These are phyloP conservation scores for Scaptomyza parva DNA, from an alignment of 2,888 invertebrate species.

Conservation along the genomic window DNA sequence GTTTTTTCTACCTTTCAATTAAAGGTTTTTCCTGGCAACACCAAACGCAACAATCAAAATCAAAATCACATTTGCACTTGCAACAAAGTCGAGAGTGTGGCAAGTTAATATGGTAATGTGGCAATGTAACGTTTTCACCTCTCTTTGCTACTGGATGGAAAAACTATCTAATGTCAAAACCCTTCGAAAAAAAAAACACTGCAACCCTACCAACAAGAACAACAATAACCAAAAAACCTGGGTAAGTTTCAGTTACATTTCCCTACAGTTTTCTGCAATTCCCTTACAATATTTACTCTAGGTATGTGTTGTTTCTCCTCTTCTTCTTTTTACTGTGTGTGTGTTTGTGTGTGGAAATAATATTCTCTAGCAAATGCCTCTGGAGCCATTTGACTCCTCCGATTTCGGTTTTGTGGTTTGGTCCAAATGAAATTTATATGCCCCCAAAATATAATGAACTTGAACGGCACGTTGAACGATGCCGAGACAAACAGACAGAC, in stretches of 20 bases:
- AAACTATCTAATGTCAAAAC: no score
- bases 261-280: slow-evolving; percentile 21
- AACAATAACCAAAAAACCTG: neutral
- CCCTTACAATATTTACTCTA: slow-evolving; percentile 40
- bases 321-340: neutral
- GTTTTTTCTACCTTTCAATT: slow-evolving; percentile 5
- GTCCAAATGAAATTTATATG: slow-evolving; percentile 80
- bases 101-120: neutral
- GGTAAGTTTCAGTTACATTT: slow-evolving; percentile 22
- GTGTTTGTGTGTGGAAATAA: slow-evolving; percentile 49
- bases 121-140: slow-evolving; percentile 6
- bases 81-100: slow-evolving; percentile 1
- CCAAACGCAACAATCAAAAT: neutral
- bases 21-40: neutral
- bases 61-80: no score
- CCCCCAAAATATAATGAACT: slow-evolving; percentile 79
- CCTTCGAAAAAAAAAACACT: slow-evolving; percentile 8
- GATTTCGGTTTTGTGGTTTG: slow-evolving; percentile 79
- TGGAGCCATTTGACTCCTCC: slow-evolving; percentile 79
- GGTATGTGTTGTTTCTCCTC: neutral
- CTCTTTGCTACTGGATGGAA: no score
- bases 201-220: neutral
- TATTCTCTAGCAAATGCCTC: slow-evolving; percentile 69
- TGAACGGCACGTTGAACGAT: slow-evolving; percentile 71
- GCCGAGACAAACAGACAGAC: neutral